Conservation (phyloP, 2,797 vertebrate genomes). For the Channallabes apus region DNA sequence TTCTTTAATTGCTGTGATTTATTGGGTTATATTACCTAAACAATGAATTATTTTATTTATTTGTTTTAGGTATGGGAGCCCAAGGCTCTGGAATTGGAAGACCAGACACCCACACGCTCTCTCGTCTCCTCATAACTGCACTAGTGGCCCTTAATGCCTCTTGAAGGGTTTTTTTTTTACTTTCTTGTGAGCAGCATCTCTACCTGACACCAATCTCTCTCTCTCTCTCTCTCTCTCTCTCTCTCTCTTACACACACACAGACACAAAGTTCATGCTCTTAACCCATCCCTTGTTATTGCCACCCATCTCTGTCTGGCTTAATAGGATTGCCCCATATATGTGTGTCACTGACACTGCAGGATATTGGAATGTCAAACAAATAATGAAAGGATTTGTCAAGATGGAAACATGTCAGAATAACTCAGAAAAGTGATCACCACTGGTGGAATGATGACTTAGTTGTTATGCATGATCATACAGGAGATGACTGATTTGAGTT, state of each 20-base stretch:
- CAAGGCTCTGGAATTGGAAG: conserved; percentile 77
- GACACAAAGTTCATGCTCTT: conserved; percentile 20
- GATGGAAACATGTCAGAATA: conserved; percentile 38
- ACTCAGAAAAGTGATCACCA: conserved; percentile 51
- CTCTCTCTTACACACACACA: conserved; percentile 39
- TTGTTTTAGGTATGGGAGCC: conserved; percentile 86
- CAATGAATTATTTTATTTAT: conserved; percentile 30
- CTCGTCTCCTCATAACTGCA: conserved; percentile 68
- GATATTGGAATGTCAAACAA: conserved; percentile 40
- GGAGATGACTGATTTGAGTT: conserved; percentile 47
- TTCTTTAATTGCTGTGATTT: conserved; percentile 20
- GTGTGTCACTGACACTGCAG: conserved; percentile 13
- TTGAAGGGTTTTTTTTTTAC: conserved; percentile 67
- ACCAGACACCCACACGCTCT: conserved; percentile 58
- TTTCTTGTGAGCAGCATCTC: conserved; percentile 56
- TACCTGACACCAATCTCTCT: conserved; percentile 34
- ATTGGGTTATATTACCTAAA: conserved; percentile 8
- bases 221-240: conserved; percentile 44
- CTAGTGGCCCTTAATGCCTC: conserved; percentile 65
- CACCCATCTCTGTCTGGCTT: conserved; percentile 27
- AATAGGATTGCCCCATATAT: conserved; percentile 41
- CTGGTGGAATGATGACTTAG: conserved; percentile 55
- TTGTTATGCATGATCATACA: conserved; percentile 67
- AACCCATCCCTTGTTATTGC: conserved; percentile 8
- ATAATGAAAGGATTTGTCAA: conserved; percentile 41